phyloP scores from a whole-genome alignment of 1,140 invertebrate genomes.

The Mactra quadrangularis region DNA sequence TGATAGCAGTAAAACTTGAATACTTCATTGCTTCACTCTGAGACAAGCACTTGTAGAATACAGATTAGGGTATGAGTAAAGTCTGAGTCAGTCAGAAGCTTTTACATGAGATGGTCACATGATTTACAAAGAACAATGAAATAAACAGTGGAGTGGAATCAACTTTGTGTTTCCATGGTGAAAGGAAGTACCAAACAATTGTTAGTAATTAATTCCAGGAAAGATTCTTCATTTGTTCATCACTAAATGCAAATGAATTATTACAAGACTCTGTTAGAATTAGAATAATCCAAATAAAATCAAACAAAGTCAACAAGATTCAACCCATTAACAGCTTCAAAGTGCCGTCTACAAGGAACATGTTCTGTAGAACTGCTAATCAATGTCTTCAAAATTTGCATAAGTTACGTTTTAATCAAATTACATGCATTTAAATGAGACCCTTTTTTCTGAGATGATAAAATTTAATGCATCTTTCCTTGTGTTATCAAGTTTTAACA shows the following conservation, averaged over 20 bases:
- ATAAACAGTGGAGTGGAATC: slow-evolving; percentile 9
- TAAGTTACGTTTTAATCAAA: slow-evolving; percentile 1
- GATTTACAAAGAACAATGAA: slow-evolving; percentile 55
- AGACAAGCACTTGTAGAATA: slow-evolving; percentile 53
- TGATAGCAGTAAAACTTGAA: neutral
- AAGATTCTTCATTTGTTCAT: slow-evolving; percentile 26
- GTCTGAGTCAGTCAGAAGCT: slow-evolving; percentile 52
- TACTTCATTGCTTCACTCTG: neutral
- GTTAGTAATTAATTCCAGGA: too few relatives aligned
- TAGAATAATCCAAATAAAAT: too few relatives aligned
- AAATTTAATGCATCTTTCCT: neutral
- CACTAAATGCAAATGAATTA: slow-evolving; percentile 42
- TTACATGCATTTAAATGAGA: neutral
- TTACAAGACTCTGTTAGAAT: too few relatives aligned
- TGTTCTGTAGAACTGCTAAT: neutral
- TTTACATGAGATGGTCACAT: slow-evolving; percentile 4
- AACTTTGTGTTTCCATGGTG: too few relatives aligned
- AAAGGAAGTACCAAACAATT: too few relatives aligned
- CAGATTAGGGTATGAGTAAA: slow-evolving; percentile 39
- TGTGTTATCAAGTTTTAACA: too few relatives aligned
- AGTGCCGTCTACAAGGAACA: too few relatives aligned
- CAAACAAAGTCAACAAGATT: too few relatives aligned
- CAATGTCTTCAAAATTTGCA: neutral
- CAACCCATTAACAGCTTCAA: too few relatives aligned
- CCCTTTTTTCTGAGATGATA: too few relatives aligned